phyloP scores from a whole-genome alignment of 2,797 vertebrate genomes.

The Microhierax caerulescens region DNA sequence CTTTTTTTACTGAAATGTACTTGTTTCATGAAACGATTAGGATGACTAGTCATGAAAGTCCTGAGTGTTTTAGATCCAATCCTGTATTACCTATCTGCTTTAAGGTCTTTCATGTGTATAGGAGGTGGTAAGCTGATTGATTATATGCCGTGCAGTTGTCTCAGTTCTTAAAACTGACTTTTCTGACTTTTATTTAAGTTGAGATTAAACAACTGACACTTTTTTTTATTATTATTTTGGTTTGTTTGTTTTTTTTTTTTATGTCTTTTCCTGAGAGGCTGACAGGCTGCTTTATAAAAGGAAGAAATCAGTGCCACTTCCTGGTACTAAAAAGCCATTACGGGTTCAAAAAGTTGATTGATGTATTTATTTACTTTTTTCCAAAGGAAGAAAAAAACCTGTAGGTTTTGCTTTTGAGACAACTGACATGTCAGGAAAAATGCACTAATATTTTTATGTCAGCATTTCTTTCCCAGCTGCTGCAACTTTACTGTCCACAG shows the following conservation, averaged over 20 bases:
- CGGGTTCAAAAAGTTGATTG: neutral
- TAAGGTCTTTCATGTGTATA: neutral
- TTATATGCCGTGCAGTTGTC: neutral
- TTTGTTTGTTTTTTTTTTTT: no score
- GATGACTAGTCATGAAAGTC: neutral
- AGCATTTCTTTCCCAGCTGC: constrained; percentile 37
- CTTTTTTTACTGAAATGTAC: neutral
- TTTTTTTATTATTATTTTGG: neutral
- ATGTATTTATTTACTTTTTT: neutral
- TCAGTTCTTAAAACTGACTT: neutral
- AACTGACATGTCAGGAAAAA: neutral
- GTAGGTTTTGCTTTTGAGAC: neutral
- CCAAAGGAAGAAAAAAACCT: neutral
- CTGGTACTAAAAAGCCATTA: neutral
- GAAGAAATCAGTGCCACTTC: neutral
- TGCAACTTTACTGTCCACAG: constrained; percentile 6
- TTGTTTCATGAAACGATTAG: neutral
- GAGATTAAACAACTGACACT: neutral
- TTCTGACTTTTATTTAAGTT: neutral
- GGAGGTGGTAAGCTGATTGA: neutral
- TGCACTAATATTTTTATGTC: neutral
- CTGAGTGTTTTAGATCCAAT: neutral
- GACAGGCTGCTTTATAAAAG: neutral
- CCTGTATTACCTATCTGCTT: neutral
- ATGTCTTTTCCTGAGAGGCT: neutral